These are phyloP conservation scores for Gorsachius magnificus DNA, from an alignment of 2,797 vertebrate genomes.

Conservation along the genomic window DNA sequence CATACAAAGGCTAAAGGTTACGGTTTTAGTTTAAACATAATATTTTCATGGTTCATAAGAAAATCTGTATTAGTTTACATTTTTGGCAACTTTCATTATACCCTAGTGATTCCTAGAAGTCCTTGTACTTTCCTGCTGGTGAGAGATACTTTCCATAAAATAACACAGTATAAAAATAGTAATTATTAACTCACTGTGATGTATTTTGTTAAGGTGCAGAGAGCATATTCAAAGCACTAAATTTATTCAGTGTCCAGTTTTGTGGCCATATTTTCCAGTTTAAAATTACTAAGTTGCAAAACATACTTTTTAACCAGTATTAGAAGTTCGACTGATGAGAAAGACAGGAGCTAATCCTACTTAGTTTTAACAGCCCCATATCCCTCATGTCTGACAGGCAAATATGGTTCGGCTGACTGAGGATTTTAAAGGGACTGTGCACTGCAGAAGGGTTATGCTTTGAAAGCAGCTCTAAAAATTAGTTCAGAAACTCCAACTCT, in stretches of 20 bases:
- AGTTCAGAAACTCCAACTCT: background rate
- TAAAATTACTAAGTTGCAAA: conserved; percentile 17
- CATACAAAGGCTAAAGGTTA: conserved; percentile 70
- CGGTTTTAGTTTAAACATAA: conserved; percentile 71
- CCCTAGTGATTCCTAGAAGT: conserved; percentile 74
- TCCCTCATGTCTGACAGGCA: background rate
- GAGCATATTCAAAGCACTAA: conserved; percentile 18
- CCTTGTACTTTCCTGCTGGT: conserved; percentile 71
- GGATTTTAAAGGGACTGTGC: background rate
- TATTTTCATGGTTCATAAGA: conserved; percentile 77
- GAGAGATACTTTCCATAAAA: conserved; percentile 75
- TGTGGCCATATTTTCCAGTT: conserved; percentile 9
- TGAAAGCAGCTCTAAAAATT: background rate
- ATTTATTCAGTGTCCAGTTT: conserved; percentile 2
- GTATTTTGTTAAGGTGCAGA: conserved; percentile 62
- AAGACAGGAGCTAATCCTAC: background rate
- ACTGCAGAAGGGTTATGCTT: background rate
- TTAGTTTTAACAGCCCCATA: background rate
- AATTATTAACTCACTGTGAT: conserved; percentile 71
- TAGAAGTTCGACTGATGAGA: background rate
- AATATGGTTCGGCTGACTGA: background rate
- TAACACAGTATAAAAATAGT: conserved; percentile 69
- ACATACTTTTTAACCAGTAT: background rate
- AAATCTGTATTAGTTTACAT: conserved; percentile 79
- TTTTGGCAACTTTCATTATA: conserved; percentile 77